Percentiles rank a stretch among this genome's conserved stretches.
phyloP scores from a whole-genome alignment of 2,113 vertebrate genomes.

The Capreolus pygargus region DNA sequence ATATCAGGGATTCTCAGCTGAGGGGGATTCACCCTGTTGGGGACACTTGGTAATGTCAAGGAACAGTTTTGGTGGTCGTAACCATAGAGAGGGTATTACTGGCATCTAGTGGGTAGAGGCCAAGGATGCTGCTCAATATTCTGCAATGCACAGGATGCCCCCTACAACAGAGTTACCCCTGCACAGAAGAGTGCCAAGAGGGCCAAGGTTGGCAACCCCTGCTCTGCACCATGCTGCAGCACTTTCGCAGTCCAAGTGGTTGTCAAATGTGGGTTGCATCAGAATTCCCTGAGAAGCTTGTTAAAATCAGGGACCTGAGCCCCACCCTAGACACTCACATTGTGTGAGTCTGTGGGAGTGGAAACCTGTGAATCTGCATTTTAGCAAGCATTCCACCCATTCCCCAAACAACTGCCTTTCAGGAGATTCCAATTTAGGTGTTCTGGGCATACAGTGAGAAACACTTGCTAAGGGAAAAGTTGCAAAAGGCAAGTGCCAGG shows the following conservation, averaged over 20 bases:
- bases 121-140: neutral
- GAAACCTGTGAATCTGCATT: neutral
- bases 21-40: too few relatives aligned
- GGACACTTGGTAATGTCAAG: neutral
- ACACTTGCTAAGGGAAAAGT: neutral
- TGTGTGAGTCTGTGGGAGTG: neutral
- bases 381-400: neutral
- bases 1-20: neutral
- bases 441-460: neutral
- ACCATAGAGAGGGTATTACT: neutral
- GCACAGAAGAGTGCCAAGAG: neutral
- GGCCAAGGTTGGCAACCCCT: fast-evolving
- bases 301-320: neutral
- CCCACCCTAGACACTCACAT: neutral
- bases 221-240: neutral
- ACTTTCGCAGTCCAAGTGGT: neutral
- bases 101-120: neutral
- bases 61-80: neutral
- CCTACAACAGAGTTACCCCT: neutral
- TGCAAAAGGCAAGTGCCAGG: neutral
- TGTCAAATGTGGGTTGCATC: neutral
- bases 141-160: neutral
- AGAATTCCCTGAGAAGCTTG: neutral
- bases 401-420: neutral
- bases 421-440: neutral